phyloP scores from a whole-genome alignment of 1,140 invertebrate genomes.

The Andrena cerasifolii region DNA sequence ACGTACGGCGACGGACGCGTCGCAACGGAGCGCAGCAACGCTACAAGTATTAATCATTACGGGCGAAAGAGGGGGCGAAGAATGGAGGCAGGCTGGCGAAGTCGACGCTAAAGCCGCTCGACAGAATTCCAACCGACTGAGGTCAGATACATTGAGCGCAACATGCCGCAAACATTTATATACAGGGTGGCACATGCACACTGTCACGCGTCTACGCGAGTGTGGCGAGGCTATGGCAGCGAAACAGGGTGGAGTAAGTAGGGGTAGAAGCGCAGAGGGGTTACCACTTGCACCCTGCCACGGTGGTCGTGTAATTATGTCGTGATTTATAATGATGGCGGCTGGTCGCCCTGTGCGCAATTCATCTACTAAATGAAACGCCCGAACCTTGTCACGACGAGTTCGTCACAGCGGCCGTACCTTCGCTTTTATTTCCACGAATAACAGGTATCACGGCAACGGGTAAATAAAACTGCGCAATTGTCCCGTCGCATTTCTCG shows the following conservation, averaged over 20 bases:
- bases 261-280: conserved; percentile 26
- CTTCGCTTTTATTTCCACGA: conserved; percentile 58
- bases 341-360: conserved; percentile 63
- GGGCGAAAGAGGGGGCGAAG: conserved; percentile 9
- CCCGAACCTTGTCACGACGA: conserved; percentile 68
- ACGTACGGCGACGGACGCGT: neutral
- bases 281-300: conserved; percentile 63
- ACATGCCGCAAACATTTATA: conserved; percentile 58
- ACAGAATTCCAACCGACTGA: conserved; percentile 60
- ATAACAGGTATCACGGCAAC: conserved; percentile 37
- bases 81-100: conserved; percentile 42
- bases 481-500: neutral
- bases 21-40: conserved; percentile 20
- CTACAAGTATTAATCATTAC: conserved; percentile 52
- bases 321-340: conserved; percentile 73
- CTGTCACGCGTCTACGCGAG: neutral
- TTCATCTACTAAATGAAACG: conserved; percentile 71
- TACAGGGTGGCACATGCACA: neutral
- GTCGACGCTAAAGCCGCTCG: conserved; percentile 53
- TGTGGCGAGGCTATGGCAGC: conserved; percentile 27
- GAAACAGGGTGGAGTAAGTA: conserved; percentile 52
- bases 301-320: conserved; percentile 71
- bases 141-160: conserved; percentile 63
- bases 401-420: conserved; percentile 60
- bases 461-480: conserved; percentile 17